phyloP scores from a whole-genome alignment of 2,888 invertebrate species.

The Hydrotaea diabolus region DNA sequence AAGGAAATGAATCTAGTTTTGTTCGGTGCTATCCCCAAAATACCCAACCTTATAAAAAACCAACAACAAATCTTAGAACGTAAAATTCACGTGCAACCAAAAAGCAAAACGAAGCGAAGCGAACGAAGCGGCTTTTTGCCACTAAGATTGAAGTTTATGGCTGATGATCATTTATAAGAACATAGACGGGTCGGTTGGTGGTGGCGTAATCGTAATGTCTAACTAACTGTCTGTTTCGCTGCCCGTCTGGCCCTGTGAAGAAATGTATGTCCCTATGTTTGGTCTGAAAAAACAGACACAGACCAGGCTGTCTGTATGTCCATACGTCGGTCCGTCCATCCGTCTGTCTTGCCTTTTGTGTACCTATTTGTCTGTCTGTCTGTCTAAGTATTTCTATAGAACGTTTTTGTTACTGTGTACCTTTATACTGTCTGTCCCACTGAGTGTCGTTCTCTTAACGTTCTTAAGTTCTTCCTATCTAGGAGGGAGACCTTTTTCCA shows the following conservation, averaged over 20 bases:
- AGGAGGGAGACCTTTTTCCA: conserved; percentile 36
- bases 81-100: conserved; percentile 61
- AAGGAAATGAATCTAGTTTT: conserved; percentile 39
- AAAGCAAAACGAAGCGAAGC: conserved; percentile 6
- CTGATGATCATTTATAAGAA: conserved; percentile 65
- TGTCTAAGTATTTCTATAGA: not conserved
- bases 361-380: conserved; percentile 12
- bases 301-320: not conserved
- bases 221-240: conserved; percentile 60
- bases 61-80: conserved; percentile 37
- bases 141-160: conserved; percentile 65
- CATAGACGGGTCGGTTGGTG: conserved; percentile 14
- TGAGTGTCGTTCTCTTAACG: conserved; percentile 18
- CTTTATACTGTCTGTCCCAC: conserved; percentile 49
- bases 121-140: conserved; percentile 56
- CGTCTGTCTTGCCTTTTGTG: conserved; percentile 1
- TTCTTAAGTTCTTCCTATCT: conserved; percentile 40
- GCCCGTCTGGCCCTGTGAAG: conserved; percentile 47
- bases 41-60: not conserved
- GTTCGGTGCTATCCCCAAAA: not conserved
- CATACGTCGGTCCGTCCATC: conserved; percentile 37
- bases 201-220: conserved; percentile 61
- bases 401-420: not conserved
- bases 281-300: too few species aligned
- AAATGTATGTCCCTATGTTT: not conserved